phyloP scores from a whole-genome alignment of 2,888 invertebrate species.

The Chalcis sispes region DNA sequence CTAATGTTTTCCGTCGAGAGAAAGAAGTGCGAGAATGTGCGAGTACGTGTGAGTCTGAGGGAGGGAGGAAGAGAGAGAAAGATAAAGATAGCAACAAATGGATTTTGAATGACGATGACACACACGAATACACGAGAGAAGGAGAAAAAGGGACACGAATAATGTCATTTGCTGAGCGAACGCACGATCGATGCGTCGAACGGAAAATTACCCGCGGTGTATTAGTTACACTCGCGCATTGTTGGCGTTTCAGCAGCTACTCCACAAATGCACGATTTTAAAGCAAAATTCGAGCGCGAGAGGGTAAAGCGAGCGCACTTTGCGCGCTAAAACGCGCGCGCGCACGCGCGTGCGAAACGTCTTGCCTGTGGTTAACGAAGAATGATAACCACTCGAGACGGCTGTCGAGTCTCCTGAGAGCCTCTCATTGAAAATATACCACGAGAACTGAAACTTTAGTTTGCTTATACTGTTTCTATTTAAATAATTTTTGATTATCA shows the following conservation, averaged over 20 bases:
- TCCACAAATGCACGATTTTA: neutral
- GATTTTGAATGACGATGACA: slow-evolving; percentile 33
- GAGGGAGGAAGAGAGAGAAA: too few species aligned
- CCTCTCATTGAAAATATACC: too few species aligned
- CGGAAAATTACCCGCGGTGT: neutral
- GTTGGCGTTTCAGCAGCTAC: neutral
- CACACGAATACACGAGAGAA: neutral
- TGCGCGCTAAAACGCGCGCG: neutral
- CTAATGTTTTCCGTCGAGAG: slow-evolving; percentile 35
- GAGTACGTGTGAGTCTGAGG: too few species aligned
- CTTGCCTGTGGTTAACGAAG: too few species aligned
- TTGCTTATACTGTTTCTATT: too few species aligned
- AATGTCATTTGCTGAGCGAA: neutral
- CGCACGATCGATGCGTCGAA: slow-evolving; percentile 15
- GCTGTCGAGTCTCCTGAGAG: too few species aligned
- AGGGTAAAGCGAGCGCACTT: too few species aligned
- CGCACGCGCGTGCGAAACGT: neutral
- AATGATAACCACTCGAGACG: too few species aligned
- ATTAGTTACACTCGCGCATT: neutral
- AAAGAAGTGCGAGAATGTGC: neutral
- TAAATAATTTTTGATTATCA: too few species aligned
- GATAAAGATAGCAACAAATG: too few species aligned
- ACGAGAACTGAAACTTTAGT: too few species aligned
- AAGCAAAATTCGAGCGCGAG: too few species aligned
- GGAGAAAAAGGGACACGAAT: neutral